A percentile compares a stretch with the other conserved stretches of the same genome.
phyloP scores from a whole-genome alignment of 1,140 invertebrate species.

The Lordiphosa stackelbergi region DNA sequence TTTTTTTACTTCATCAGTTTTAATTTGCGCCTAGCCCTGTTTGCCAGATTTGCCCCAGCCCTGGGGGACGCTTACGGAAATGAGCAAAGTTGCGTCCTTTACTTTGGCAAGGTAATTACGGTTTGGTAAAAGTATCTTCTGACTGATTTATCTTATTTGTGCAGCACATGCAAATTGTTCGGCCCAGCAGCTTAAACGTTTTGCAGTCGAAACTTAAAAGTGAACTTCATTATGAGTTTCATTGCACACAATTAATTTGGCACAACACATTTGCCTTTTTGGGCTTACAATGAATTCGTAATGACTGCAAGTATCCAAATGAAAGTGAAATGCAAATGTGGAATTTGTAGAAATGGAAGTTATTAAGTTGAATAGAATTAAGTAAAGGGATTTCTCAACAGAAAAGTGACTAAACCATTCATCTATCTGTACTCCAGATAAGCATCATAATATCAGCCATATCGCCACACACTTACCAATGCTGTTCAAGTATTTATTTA shows the following conservation, averaged over 20 bases:
- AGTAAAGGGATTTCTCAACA: no score
- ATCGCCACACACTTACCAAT: neutral
- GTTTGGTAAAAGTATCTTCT: conserved; percentile 4
- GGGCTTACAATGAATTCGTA: neutral
- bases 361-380: no score
- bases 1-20: conserved; percentile 40
- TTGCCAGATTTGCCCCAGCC: conserved; percentile 15
- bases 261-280: neutral
- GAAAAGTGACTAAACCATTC: no score
- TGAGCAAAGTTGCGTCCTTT: conserved; percentile 42
- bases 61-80: conserved; percentile 23
- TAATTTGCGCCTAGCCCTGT: conserved; percentile 42
- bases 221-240: conserved; percentile 17
- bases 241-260: conserved; percentile 32
- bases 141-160: conserved; percentile 38
- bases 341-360: no score
- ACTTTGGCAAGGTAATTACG: conserved; percentile 56
- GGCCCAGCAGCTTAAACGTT: conserved; percentile 28
- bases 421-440: no score
- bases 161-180: conserved; percentile 23
- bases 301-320: no score
- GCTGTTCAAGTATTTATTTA: conserved; percentile 23
- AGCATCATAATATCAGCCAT: neutral
- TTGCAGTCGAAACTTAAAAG: conserved; percentile 31
- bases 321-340: no score